These are phyloP conservation scores for Pseudomyrmex gracilis DNA, from an alignment of 1,140 invertebrate species.

Conservation along the genomic window DNA sequence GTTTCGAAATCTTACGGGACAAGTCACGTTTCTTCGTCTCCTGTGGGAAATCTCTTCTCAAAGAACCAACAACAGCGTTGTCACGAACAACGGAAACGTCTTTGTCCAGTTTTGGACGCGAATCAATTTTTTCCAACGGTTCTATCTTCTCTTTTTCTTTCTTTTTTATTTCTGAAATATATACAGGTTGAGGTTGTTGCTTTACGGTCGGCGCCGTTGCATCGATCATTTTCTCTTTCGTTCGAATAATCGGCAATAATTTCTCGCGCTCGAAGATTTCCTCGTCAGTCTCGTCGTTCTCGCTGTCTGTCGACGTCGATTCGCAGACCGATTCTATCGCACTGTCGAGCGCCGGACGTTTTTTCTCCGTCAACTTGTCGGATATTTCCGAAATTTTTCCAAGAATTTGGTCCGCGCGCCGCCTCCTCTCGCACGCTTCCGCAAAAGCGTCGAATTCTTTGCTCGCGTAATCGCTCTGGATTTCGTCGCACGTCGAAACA, in stretches of 20 bases:
- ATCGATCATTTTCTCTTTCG: neutral
- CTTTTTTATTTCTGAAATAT: neutral
- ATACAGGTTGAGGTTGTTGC: neutral
- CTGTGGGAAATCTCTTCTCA: neutral
- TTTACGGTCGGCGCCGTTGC: neutral
- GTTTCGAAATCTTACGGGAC: neutral
- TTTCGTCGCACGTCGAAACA: neutral
- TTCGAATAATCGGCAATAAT: neutral
- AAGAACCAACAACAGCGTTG: neutral
- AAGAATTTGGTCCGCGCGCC: conserved; percentile 2
- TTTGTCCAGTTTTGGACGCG: neutral
- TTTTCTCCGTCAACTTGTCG: neutral
- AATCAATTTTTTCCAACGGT: neutral
- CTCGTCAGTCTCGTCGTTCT: neutral
- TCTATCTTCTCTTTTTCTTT: neutral
- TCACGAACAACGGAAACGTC: neutral
- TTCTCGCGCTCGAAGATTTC: neutral
- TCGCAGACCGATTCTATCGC: neutral
- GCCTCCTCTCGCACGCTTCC: neutral
- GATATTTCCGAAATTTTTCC: conserved; percentile 5
- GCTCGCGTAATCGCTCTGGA: neutral
- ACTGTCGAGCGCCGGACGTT: neutral
- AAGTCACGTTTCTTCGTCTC: neutral
- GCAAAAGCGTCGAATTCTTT: conserved; percentile 6
- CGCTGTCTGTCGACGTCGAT: neutral